Percentiles rank a stretch among this genome's conserved stretches.
phyloP scores from a whole-genome alignment of 2,888 invertebrate species.

The Ochropleura leucogaster region DNA sequence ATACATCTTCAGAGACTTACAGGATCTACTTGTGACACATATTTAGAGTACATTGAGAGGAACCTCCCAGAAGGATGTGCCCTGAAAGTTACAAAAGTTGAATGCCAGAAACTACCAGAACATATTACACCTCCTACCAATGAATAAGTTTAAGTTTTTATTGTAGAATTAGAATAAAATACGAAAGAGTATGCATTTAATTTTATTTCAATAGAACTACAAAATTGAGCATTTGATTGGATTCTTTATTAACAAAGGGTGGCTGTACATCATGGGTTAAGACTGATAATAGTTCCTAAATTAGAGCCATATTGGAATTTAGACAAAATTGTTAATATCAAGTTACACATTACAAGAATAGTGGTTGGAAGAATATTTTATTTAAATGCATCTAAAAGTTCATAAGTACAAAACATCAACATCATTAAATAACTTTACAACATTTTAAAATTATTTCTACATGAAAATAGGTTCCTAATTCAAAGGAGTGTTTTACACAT shows the following conservation, averaged over 20 bases:
- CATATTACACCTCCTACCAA: slow-evolving; percentile 87
- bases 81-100: slow-evolving; percentile 96
- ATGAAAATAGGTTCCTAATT: slow-evolving; percentile 2
- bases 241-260: neutral
- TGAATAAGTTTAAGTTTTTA: slow-evolving; percentile 67
- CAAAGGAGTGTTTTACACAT: neutral
- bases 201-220: slow-evolving; percentile 43
- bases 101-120: slow-evolving; percentile 90
- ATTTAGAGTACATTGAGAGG: slow-evolving; percentile 98
- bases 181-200: slow-evolving; percentile 40
- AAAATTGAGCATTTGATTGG: slow-evolving; percentile 43
- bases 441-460: slow-evolving; percentile 17
- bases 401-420: slow-evolving; percentile 15
- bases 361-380: neutral
- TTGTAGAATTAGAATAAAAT: slow-evolving; percentile 71
- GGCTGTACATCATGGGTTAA: neutral
- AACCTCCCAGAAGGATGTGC: slow-evolving; percentile 99
- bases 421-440: slow-evolving; percentile 1
- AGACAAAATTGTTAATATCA: slow-evolving; percentile 3
- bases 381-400: slow-evolving; percentile 46
- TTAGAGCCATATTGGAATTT: slow-evolving; percentile 18
- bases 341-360: slow-evolving; percentile 27
- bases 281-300: neutral
- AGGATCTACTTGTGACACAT: slow-evolving; percentile 98
- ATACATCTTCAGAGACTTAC: slow-evolving; percentile 96